Conservation (phyloP, 2,797 vertebrate species). For the Alcedo quadribrachys region DNA sequence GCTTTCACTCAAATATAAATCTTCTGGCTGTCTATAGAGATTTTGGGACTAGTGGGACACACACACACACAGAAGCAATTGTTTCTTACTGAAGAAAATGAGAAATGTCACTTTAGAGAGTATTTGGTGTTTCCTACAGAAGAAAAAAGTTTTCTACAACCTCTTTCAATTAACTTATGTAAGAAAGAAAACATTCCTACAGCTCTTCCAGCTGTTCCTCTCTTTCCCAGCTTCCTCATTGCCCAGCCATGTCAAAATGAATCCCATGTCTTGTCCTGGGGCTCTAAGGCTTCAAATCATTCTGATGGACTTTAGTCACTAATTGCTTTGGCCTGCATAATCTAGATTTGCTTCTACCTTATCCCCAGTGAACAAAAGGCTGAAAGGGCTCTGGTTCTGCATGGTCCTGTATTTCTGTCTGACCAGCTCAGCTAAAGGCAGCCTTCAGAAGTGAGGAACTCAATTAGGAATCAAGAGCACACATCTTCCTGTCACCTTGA, state of each 20-base stretch:
- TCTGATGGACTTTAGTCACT: neutral
- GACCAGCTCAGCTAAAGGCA: neutral
- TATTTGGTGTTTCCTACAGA: neutral
- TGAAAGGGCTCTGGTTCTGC: neutral
- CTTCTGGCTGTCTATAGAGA: conserved; percentile 40
- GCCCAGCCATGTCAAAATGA: neutral
- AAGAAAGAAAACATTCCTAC: neutral
- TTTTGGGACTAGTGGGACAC: conserved; percentile 15
- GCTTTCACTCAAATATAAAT: conserved; percentile 64
- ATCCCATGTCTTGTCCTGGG: neutral
- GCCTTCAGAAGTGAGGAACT: neutral
- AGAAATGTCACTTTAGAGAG: conserved; percentile 38
- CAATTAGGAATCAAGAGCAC: neutral
- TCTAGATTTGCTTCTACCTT: neutral
- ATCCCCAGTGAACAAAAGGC: neutral
- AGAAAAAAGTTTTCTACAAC: conserved; percentile 4
- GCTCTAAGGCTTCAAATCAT: neutral
- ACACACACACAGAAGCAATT: conserved; percentile 3
- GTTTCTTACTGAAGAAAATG: conserved; percentile 43
- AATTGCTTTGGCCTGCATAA: neutral
- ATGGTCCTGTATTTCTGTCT: neutral
- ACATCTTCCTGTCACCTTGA: neutral
- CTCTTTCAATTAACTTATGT: neutral
- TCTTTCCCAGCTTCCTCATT: neutral
- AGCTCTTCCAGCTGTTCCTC: neutral